A percentile compares a stretch with the other conserved stretches of the same genome.
Evolutionary conservation across 1,140 invertebrate genomes (phyloP).

Genomic region (Scaptomyza pallida): DNA sequence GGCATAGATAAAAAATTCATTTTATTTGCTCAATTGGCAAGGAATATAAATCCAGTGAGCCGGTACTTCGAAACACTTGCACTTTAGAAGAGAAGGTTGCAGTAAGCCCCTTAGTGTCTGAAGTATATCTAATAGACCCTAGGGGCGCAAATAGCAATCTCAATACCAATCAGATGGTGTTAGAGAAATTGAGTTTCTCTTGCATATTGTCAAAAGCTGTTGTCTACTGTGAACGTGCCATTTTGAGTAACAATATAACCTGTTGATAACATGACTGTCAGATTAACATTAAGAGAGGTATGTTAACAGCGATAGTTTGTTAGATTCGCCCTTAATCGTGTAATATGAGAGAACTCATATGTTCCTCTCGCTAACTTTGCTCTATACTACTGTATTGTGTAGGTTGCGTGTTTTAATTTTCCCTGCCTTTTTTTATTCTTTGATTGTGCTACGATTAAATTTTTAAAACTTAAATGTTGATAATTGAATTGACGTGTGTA

Average conservation of each 20-base stretch:
- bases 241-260: constrained; percentile 31
- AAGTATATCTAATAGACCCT: no score
- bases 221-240: constrained; percentile 13
- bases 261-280: constrained; percentile 16
- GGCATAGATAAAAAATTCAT: no score
- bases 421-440: constrained; percentile 47
- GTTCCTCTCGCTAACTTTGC: constrained; percentile 25
- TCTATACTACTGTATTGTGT: constrained; percentile 3
- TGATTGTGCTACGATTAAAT: constrained; percentile 15
- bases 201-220: constrained; percentile 3
- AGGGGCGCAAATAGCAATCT: no score
- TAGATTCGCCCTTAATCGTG: background rate
- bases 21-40: no score
- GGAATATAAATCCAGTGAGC: no score
- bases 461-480: constrained; percentile 24
- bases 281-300: constrained; percentile 6
- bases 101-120: no score
- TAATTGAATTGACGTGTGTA: constrained; percentile 58
- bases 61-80: no score
- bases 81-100: no score
- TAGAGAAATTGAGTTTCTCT: background rate
- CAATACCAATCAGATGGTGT: no score
- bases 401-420: constrained; percentile 27
- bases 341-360: constrained; percentile 3
- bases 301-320: background rate